A percentile compares a stretch with the other conserved stretches of the same genome.
phyloP scores from a whole-genome alignment of 2,797 vertebrate genomes.

The Propithecus deckenii region DNA sequence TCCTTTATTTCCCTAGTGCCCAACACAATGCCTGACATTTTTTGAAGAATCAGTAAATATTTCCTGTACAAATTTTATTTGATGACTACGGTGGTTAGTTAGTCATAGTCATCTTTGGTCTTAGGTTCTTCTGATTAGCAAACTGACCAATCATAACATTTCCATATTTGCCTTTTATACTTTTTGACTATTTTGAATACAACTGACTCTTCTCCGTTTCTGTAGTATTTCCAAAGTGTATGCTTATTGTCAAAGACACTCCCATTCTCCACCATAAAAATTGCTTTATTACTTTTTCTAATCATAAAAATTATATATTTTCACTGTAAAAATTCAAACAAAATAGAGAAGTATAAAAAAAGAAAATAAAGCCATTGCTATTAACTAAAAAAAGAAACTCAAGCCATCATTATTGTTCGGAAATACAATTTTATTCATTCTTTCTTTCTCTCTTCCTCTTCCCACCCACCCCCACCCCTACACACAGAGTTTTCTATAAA shows the following conservation, averaged over 20 bases:
- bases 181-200: constrained; percentile 21
- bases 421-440: background rate
- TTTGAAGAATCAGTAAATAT: background rate
- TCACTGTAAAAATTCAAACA: background rate
- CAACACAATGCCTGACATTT: background rate
- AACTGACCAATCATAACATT: background rate
- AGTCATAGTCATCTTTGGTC: background rate
- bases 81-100: background rate
- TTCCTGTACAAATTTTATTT: background rate
- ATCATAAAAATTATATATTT: background rate
- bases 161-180: background rate
- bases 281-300: background rate
- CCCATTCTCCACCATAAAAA: background rate
- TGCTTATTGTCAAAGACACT: background rate
- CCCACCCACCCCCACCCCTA: fast-evolving
- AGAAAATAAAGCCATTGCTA: background rate
- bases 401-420: background rate
- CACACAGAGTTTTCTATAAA: background rate
- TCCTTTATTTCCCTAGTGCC: background rate
- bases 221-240: background rate
- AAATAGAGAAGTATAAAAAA: background rate
- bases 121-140: background rate
- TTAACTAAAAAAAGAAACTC: background rate
- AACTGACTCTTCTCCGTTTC: constrained; percentile 15
- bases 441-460: background rate